These are phyloP conservation scores for Catocala fraxini DNA, from an alignment of 2,888 invertebrate genomes.

Conservation along the genomic window DNA sequence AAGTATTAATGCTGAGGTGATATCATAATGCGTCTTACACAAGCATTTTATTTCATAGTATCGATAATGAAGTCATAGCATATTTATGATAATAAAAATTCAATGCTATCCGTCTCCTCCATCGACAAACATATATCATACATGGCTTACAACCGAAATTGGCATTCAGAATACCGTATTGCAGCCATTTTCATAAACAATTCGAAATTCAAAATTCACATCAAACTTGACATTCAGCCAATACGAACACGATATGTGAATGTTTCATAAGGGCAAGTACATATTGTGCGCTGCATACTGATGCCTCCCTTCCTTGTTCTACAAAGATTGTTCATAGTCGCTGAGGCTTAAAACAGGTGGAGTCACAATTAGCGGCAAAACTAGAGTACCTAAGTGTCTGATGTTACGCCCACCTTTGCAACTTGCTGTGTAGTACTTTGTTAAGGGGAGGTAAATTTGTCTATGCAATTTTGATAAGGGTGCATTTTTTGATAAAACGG, in stretches of 20 bases:
- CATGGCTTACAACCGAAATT: constrained; percentile 24
- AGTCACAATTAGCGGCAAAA: constrained; percentile 71
- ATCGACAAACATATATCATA: constrained; percentile 10
- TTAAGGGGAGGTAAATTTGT: constrained; percentile 47
- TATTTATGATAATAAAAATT: background rate
- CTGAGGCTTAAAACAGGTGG: constrained; percentile 63
- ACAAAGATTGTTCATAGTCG: constrained; percentile 56
- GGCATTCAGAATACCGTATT: constrained; percentile 35
- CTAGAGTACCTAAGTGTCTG: constrained; percentile 66
- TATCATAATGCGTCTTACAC: too few relatives aligned
- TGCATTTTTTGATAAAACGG: background rate
- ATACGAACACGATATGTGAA: constrained; percentile 34
- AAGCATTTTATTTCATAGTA: too few relatives aligned
- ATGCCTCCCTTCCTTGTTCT: constrained; percentile 57
- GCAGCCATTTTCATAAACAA: constrained; percentile 44
- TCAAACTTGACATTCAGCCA: constrained; percentile 33
- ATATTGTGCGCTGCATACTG: constrained; percentile 47
- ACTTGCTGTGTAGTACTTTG: constrained; percentile 45
- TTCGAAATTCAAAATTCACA: constrained; percentile 33
- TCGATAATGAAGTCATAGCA: background rate
- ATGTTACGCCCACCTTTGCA: constrained; percentile 68
- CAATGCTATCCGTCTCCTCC: background rate
- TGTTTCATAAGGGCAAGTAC: constrained; percentile 44
- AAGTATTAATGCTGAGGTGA: too few relatives aligned
- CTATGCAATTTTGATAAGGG: background rate